These are phyloP conservation scores for Crotalus tigris DNA, from an alignment of 2,113 vertebrate species.

Conservation along the genomic window DNA sequence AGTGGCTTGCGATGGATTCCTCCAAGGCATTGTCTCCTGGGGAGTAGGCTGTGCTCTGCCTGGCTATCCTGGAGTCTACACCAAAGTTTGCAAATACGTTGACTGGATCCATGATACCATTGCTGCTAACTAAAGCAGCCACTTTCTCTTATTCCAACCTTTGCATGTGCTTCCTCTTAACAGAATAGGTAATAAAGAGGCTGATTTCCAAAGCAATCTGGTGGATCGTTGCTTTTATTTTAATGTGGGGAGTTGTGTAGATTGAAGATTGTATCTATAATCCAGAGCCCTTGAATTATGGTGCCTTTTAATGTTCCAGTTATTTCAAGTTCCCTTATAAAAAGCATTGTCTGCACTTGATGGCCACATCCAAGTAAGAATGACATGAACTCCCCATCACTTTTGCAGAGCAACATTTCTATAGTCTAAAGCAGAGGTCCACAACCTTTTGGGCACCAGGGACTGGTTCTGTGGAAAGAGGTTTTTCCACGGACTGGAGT, in stretches of 20 bases:
- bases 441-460: too few relatives aligned
- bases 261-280: neutral
- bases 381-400: neutral
- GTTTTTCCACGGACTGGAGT: too few relatives aligned
- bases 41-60: conserved; percentile 77
- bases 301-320: neutral
- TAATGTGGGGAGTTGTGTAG: neutral
- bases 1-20: conserved; percentile 71
- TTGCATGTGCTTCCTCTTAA: neutral
- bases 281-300: neutral
- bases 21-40: conserved; percentile 87
- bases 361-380: neutral
- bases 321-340: neutral
- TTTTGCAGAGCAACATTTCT: neutral
- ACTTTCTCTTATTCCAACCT: accelerated
- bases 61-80: conserved; percentile 79
- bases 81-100: conserved; percentile 79
- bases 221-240: neutral
- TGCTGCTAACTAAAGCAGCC: conserved; percentile 54
- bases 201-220: neutral
- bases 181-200: neutral
- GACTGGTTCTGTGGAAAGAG: too few relatives aligned
- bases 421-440: neutral
- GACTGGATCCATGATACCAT: conserved; percentile 74
- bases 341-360: neutral